These are phyloP conservation scores for Enteromius paludinosus DNA, from an alignment of 2,797 vertebrate genomes.

Conservation along the genomic window DNA sequence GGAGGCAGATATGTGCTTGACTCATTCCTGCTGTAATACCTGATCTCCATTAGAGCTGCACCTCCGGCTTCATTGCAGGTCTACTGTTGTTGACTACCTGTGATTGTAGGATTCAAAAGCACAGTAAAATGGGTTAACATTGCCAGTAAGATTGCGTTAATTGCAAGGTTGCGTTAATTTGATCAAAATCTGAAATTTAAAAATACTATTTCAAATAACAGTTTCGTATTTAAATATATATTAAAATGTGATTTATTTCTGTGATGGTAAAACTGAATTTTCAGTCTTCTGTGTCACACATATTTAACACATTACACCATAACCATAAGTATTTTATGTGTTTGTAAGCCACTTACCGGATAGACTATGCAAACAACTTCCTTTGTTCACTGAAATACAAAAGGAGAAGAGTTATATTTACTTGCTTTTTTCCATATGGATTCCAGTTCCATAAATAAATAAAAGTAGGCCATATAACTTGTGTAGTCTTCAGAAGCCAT, in stretches of 20 bases:
- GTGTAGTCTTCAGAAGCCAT: not conserved
- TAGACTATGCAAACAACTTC: not conserved
- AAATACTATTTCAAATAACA: not conserved
- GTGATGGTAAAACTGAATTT: not conserved
- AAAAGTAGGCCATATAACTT: not conserved
- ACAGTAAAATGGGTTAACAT: not conserved
- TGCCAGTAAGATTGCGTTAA: not conserved
- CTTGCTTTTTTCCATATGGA: not conserved
- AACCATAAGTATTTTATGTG: not conserved
- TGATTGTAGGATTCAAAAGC: constrained; percentile 6
- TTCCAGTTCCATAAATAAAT: not conserved
- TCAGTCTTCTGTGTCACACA: not conserved
- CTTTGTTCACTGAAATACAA: not conserved
- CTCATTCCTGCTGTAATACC: constrained; percentile 39
- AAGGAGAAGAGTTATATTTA: not conserved
- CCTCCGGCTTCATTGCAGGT: not conserved
- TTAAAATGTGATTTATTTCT: not conserved
- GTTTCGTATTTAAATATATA: not conserved
- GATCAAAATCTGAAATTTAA: not conserved
- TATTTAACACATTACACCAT: too few species aligned
- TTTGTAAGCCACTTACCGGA: not conserved
- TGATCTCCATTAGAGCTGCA: constrained; percentile 41
- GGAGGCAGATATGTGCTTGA: constrained; percentile 25
- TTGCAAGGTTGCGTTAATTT: not conserved
- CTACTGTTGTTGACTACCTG: constrained; percentile 8